Base-by-base conservation (phyloP, 1,140 invertebrate species). In the Adelges cooleyi region DNA sequence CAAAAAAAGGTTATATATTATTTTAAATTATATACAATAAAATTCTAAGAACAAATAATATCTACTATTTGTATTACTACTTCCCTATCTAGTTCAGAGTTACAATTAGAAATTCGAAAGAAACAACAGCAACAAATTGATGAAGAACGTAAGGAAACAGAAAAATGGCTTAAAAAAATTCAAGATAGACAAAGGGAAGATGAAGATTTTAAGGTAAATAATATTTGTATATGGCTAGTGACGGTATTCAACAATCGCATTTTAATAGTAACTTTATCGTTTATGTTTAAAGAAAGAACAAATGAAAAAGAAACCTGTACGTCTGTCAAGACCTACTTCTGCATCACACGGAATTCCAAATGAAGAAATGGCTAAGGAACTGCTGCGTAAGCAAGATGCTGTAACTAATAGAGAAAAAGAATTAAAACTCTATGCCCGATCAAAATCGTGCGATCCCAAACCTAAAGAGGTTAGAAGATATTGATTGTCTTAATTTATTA, bases 221-320 rank as follows among this genome's bases (percentile, higher is more conserved):
- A n/a, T 11, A 33, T 33, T 33, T 33, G n/a, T n/a, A n/a, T n/a
- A n/a, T n/a, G n/a, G n/a, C n/a, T n/a, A n/a, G n/a, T n/a, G n/a
- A n/a, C n/a, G n/a, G n/a, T n/a, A n/a, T n/a, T n/a, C n/a, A n/a
- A n/a, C n/a, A n/a, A n/a, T n/a, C n/a, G n/a, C n/a, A n/a, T n/a
- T n/a, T n/a, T n/a, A n/a, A n/a, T n/a, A n/a, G n/a, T n/a, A n/a
- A n/a, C n/a, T n/a, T n/a, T n/a, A n/a, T n/a, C n/a, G n/a, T n/a
- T n/a, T n/a, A n/a, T n/a, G n/a, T n/a, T n/a, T n/a, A n/a, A n/a
- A 62, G 56, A 62, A 62, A 48, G 56, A 25, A 0, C 56, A 62
- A 22, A 62, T 62, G 56, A 62, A 62, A 33, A 62, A 62, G 11
- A 62, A 62, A 2, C 56, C 42, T 11, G 6, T 62, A n/a, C 15